phyloP scores from a whole-genome alignment of 2,888 invertebrate species.

The Meganola albula region DNA sequence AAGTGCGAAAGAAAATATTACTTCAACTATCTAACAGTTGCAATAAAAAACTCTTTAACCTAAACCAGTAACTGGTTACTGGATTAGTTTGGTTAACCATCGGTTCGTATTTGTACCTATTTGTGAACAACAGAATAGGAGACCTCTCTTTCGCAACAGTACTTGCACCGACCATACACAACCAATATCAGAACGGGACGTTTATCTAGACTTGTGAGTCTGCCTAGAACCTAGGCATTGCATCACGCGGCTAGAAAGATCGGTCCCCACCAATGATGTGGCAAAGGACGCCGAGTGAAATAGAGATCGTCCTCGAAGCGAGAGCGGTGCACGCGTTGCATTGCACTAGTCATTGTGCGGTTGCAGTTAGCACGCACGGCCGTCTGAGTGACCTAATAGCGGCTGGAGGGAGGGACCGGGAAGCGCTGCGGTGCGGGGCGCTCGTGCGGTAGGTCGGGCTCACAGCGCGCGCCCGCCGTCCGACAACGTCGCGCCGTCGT shows the following conservation, averaged over 20 bases:
- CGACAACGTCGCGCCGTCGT: constrained; percentile 59
- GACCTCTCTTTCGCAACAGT: constrained; percentile 23
- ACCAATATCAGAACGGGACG: constrained; percentile 45
- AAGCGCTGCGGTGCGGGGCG: constrained; percentile 63
- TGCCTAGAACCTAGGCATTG: constrained; percentile 63
- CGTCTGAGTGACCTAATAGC: constrained; percentile 74
- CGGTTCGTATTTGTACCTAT: no score
- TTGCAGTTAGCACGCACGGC: constrained; percentile 74
- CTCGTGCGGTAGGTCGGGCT: constrained; percentile 76
- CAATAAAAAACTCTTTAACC: no score
- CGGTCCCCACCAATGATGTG: constrained; percentile 74
- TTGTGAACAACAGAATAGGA: constrained; percentile 20
- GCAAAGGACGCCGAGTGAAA: constrained; percentile 75
- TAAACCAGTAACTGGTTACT: no score
- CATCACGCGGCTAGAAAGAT: constrained; percentile 74
- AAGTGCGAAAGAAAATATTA: constrained; percentile 4
- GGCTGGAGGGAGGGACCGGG: constrained; percentile 76
- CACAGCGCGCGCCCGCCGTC: constrained; percentile 67
- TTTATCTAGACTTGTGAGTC: constrained; percentile 49
- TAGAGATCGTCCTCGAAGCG: constrained; percentile 78
- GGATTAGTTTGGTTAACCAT: no score
- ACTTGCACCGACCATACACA: constrained; percentile 30
- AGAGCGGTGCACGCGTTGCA: constrained; percentile 77
- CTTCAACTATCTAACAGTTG: no score
- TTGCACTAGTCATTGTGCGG: constrained; percentile 75